Evolutionary conservation across 2,113 vertebrate genomes (phyloP).

Genomic region (Dolichotis patagonum): DNA sequence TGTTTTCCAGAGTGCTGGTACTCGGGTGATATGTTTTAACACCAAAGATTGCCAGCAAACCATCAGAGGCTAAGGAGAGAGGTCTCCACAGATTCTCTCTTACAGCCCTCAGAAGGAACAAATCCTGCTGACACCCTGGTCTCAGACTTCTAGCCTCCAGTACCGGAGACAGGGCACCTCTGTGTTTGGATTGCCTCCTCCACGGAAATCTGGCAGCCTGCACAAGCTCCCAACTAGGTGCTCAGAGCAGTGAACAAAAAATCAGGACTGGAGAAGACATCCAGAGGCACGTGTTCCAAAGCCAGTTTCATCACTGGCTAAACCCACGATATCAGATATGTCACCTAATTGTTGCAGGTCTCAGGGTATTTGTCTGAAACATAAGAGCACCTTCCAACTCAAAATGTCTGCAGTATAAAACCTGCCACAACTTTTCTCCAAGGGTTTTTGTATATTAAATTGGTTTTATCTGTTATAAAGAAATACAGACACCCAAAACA

Average conservation of each 20-base stretch:
- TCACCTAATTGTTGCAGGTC: neutral
- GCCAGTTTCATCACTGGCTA: neutral
- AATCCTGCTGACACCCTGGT: neutral
- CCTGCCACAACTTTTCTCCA: neutral
- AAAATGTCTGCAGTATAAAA: neutral
- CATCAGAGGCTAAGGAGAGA: neutral
- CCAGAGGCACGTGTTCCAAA: neutral
- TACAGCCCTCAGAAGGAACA: neutral
- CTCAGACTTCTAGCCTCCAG: neutral
- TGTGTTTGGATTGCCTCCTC: neutral
- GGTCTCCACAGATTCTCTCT: neutral
- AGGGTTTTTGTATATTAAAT: neutral
- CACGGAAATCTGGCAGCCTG: neutral
- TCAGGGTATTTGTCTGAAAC: neutral
- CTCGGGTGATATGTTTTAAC: neutral
- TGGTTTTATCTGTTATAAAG: neutral
- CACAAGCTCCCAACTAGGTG: neutral
- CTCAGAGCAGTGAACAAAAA: neutral
- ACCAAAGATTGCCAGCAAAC: neutral
- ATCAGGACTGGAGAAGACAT: neutral
- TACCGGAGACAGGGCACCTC: neutral
- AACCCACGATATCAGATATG: neutral
- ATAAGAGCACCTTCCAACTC: neutral
- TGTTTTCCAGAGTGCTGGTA: neutral
- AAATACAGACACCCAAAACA: neutral